Conservation (phyloP, 2,113 vertebrate genomes). For the Anguilla japonica region DNA sequence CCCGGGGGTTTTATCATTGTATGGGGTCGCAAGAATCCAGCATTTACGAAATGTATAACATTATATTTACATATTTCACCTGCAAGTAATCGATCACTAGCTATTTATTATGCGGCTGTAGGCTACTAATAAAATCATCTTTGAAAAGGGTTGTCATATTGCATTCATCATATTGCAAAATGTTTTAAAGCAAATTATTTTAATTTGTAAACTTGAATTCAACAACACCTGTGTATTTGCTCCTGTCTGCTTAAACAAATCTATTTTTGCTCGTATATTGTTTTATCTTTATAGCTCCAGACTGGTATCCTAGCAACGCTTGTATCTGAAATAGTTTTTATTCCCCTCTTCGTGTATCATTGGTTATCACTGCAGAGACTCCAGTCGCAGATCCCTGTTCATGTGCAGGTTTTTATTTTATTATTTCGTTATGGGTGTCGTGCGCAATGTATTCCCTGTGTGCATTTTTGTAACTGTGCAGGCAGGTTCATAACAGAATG, state of each 20-base stretch:
- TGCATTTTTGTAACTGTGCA: not conserved
- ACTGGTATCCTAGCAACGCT: slow-evolving; percentile 19
- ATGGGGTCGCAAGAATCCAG: no score
- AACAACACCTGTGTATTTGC: not conserved
- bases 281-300: not conserved
- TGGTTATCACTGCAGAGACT: not conserved
- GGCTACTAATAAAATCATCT: not conserved
- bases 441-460: not conserved
- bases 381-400: not conserved
- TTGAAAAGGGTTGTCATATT: not conserved
- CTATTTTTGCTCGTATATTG: not conserved
- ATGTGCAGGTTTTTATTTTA: not conserved
- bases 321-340: slow-evolving; percentile 9
- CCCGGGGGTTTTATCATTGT: no score
- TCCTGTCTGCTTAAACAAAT: not conserved
- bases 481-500: not conserved
- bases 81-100: no score
- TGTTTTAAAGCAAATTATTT: not conserved
- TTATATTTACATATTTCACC: no score
- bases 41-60: no score
- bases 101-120: no score
- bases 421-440: no score
- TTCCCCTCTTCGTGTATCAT: not conserved
- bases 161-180: not conserved
- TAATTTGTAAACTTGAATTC: not conserved